phyloP scores from a whole-genome alignment of 2,888 invertebrate species.

The Oligia latruncula region DNA sequence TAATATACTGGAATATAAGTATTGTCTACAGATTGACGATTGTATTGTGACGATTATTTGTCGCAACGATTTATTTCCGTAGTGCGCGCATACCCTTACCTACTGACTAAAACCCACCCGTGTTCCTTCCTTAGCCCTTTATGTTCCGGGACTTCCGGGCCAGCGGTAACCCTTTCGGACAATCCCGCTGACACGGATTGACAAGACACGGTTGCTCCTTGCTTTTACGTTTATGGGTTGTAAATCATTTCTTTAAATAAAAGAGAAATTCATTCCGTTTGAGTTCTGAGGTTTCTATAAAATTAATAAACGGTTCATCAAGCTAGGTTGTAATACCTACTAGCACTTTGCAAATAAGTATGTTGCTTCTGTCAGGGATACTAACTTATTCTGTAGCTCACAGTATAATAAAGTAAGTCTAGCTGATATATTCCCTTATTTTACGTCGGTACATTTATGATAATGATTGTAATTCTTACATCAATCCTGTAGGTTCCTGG shows the following conservation, averaged over 20 bases:
- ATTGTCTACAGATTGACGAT: no score
- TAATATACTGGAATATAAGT: no score
- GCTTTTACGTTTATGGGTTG: not conserved
- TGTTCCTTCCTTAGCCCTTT: no score
- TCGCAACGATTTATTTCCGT: no score
- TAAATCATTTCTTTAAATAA: not conserved
- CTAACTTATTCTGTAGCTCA: not conserved
- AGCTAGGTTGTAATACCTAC: not conserved
- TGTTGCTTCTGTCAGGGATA: not conserved
- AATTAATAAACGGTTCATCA: not conserved
- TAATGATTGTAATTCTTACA: slow-evolving; percentile 86
- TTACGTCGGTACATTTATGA: not conserved
- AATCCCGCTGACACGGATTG: no score
- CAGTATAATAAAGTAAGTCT: not conserved
- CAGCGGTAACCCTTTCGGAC: no score
- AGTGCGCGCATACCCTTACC: no score
- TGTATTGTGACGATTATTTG: no score
- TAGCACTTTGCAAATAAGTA: not conserved
- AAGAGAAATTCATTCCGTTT: not conserved
- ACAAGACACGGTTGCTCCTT: not conserved
- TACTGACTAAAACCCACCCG: no score
- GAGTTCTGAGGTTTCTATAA: not conserved
- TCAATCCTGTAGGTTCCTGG: slow-evolving; percentile 96
- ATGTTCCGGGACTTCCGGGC: no score
- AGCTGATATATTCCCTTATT: not conserved